phyloP scores from a whole-genome alignment of 92 coral and sea anemone genomes.

The Zoanthus sociatus region DNA sequence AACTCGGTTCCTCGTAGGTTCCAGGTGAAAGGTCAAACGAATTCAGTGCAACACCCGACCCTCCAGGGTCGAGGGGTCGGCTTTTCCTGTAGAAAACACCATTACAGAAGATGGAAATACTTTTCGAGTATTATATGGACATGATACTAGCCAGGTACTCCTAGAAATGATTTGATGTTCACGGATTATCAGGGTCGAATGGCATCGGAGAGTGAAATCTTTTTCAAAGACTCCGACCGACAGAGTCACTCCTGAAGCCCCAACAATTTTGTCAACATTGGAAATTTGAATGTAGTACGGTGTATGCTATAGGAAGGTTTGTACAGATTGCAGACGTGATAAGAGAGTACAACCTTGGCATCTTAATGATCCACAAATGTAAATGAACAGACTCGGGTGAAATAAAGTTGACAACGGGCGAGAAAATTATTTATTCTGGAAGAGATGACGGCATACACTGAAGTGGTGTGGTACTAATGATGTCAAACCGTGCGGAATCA shows the following conservation, averaged over 20 bases:
- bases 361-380: too few species aligned
- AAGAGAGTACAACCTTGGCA: too few species aligned
- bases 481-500: not conserved
- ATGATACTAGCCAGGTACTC: slow-evolving; percentile 6
- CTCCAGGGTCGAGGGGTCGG: not conserved
- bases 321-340: too few species aligned
- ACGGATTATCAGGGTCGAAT: not conserved
- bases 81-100: not conserved
- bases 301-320: too few species aligned
- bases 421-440: not conserved
- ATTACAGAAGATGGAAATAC: not conserved
- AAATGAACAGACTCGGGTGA: too few species aligned
- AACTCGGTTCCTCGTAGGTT: not conserved
- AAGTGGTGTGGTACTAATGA: not conserved
- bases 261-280: too few species aligned
- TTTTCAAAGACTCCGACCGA: not conserved
- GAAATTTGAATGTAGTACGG: too few species aligned
- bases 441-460: not conserved
- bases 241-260: too few species aligned
- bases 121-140: not conserved
- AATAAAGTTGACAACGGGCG: too few species aligned
- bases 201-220: not conserved
- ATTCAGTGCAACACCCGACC: not conserved
- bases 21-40: not conserved
- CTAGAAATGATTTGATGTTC: not conserved